phyloP scores from a whole-genome alignment of 2,797 vertebrate genomes.

The Pteronotus mesoamericanus region DNA sequence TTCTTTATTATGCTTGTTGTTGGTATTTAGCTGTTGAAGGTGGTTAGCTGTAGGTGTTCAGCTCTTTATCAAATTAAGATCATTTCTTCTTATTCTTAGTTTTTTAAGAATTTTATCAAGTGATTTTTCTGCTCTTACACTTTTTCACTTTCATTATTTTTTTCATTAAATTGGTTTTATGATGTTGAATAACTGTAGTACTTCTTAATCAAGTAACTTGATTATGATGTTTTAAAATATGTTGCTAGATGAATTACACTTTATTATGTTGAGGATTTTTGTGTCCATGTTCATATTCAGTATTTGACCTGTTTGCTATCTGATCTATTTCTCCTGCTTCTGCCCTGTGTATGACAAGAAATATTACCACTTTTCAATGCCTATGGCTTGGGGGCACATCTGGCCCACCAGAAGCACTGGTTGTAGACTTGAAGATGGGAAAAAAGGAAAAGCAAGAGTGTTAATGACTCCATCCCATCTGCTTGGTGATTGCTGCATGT shows the following conservation, averaged over 20 bases:
- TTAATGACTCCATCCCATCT: not conserved
- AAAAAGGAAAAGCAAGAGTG: not conserved
- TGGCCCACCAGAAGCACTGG: not conserved
- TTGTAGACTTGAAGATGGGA: not conserved
- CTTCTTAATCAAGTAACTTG: not conserved
- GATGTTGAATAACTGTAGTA: not conserved
- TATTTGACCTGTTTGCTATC: not conserved
- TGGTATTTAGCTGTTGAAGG: not conserved
- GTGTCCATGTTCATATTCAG: not conserved
- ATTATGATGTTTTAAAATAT: not conserved
- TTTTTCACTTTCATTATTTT: not conserved
- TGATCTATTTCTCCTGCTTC: not conserved
- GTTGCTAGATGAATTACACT: not conserved
- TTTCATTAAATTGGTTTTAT: not conserved
- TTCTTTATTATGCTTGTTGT: constrained; percentile 20
- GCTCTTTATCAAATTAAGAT: not conserved
- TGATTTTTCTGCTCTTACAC: not conserved
- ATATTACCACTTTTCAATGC: not conserved
- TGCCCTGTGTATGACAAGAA: not conserved
- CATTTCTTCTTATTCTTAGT: not conserved
- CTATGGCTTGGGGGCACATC: not conserved
- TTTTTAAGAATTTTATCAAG: not conserved
- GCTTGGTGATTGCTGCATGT: not conserved
- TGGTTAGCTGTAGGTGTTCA: not conserved
- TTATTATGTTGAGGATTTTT: not conserved